phyloP scores from a whole-genome alignment of 1,140 invertebrate genomes.

The Leptopilina clavipes region DNA sequence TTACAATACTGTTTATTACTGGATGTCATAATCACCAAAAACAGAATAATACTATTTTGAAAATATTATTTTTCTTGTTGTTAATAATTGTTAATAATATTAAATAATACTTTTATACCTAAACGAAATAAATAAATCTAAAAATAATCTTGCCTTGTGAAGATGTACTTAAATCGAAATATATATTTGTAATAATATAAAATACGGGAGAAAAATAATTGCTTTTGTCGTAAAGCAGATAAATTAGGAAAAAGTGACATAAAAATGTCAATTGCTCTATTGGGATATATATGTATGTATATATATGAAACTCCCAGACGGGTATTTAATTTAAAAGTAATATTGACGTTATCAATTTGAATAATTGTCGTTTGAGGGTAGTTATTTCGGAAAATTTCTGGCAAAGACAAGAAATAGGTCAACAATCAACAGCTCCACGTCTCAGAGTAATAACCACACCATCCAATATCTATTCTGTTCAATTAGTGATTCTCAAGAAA shows the following conservation, averaged over 20 bases:
- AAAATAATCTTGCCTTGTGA: too few relatives aligned
- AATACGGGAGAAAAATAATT: neutral
- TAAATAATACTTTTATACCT: too few relatives aligned
- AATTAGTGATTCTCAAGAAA: neutral
- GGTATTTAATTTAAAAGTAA: neutral
- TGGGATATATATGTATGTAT: too few relatives aligned
- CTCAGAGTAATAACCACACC: neutral
- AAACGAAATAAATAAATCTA: too few relatives aligned
- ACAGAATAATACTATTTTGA: too few relatives aligned
- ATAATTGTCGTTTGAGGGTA: constrained; percentile 7
- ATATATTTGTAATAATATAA: neutral
- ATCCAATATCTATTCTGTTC: neutral
- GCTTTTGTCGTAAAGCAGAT: neutral
- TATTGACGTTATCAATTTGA: constrained; percentile 2
- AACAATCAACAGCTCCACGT: neutral
- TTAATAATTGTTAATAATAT: too few relatives aligned
- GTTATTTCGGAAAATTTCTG: neutral
- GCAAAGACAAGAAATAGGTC: constrained; percentile 7
- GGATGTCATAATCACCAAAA: too few relatives aligned
- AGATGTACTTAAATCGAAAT: too few relatives aligned
- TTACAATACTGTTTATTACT: too few relatives aligned
- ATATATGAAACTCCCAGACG: neutral
- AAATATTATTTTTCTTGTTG: too few relatives aligned
- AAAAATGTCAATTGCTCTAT: neutral
- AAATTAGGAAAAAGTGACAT: neutral